These are phyloP conservation scores for Hartigia nigra DNA, from an alignment of 2,888 invertebrate species.

Conservation along the genomic window DNA sequence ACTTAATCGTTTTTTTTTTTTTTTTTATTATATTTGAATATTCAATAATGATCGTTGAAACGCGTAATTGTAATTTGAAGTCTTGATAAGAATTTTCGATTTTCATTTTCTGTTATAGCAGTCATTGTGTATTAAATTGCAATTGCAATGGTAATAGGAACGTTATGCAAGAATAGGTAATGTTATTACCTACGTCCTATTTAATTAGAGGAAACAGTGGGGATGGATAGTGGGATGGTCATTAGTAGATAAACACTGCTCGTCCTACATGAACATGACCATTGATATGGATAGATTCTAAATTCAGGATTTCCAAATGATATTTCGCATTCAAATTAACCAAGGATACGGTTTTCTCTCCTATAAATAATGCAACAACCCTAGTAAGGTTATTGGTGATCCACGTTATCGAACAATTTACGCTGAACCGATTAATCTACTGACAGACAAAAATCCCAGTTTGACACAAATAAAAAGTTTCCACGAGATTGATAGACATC, in stretches of 20 bases:
- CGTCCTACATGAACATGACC: not conserved
- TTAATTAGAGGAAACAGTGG: not conserved
- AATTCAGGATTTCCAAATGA: not conserved
- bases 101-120: not conserved
- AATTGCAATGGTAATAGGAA: not conserved
- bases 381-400: not conserved
- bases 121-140: not conserved
- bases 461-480: not conserved
- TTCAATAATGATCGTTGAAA: not conserved
- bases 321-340: conserved; percentile 2
- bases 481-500: not conserved
- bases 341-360: not conserved
- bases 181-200: not conserved
- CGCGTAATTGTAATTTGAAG: not conserved
- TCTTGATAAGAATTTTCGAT: too few species aligned
- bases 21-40: not conserved
- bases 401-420: not conserved
- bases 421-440: not conserved
- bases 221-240: not conserved
- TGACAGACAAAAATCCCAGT: not conserved
- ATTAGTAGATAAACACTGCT: not conserved
- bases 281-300: not conserved
- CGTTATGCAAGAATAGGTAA: not conserved
- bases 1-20: not conserved
- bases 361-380: not conserved